Conservation (phyloP, 2,113 vertebrate species). For the Rhipidura dahli region DNA sequence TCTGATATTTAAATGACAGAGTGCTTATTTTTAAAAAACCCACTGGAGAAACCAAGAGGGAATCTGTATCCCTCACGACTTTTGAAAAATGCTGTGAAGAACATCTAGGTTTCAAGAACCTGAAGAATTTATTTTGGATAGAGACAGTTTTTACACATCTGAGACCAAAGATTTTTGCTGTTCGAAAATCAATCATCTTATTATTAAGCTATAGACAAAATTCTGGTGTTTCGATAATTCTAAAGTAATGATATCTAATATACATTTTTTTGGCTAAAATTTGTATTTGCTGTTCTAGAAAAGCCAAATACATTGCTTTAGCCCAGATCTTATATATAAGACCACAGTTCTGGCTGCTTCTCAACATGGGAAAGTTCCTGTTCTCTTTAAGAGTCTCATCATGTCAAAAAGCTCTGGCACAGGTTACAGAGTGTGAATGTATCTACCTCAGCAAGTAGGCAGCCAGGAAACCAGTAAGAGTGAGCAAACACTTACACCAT, state of each 20-base stretch:
- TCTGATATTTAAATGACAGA: neutral
- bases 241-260: neutral
- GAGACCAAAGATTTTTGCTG: neutral
- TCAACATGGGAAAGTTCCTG: neutral
- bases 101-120: neutral
- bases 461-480: neutral
- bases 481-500: neutral
- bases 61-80: neutral
- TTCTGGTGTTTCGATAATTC: neutral
- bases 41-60: neutral
- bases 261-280: neutral
- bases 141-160: neutral
- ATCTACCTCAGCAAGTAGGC: neutral
- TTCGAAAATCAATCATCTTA: neutral
- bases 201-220: neutral
- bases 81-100: neutral
- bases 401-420: neutral
- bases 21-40: neutral
- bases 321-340: neutral
- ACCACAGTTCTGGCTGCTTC: neutral
- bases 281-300: neutral
- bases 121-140: neutral
- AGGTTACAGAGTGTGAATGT: rapidly evolving
- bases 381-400: neutral
- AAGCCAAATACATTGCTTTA: neutral